These are phyloP conservation scores for Thalpophila matura DNA, from an alignment of 2,888 invertebrate genomes.

Conservation along the genomic window DNA sequence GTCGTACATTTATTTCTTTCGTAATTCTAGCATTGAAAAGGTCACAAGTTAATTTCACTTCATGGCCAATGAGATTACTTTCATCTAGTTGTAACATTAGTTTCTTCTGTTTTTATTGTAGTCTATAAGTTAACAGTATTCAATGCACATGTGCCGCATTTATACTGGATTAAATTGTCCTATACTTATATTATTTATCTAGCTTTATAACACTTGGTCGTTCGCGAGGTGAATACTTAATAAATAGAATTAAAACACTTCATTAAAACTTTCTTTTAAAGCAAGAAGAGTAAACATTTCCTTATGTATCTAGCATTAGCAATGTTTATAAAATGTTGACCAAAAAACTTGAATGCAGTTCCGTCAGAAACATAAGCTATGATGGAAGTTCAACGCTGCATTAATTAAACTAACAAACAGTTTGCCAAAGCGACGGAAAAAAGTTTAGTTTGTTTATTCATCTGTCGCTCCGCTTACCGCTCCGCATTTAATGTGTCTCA, in stretches of 20 bases:
- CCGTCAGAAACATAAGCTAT: conserved; percentile 35
- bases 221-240: conserved; percentile 11
- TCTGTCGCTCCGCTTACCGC: conserved; percentile 16
- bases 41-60: neutral
- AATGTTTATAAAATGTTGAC: conserved; percentile 22
- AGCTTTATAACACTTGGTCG: neutral
- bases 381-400: conserved; percentile 12
- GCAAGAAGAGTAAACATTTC: conserved; percentile 8
- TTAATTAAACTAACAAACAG: conserved; percentile 34
- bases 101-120: neutral
- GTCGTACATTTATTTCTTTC: neutral
- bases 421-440: conserved; percentile 19
- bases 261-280: conserved; percentile 12
- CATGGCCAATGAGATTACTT: neutral
- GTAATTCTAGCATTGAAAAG: neutral
- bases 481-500: conserved; percentile 41
- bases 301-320: conserved; percentile 23
- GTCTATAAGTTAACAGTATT: conserved; percentile 10
- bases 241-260: conserved; percentile 17
- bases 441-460: conserved; percentile 39
- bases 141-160: conserved; percentile 51
- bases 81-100: neutral
- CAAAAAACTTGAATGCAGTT: conserved; percentile 22
- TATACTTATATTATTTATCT: no score
- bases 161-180: conserved; percentile 43